Percentiles rank a stretch among this genome's conserved stretches.
Conservation (phyloP, 1,140 invertebrate species). For the Meloidogyne floridensis region DNA sequence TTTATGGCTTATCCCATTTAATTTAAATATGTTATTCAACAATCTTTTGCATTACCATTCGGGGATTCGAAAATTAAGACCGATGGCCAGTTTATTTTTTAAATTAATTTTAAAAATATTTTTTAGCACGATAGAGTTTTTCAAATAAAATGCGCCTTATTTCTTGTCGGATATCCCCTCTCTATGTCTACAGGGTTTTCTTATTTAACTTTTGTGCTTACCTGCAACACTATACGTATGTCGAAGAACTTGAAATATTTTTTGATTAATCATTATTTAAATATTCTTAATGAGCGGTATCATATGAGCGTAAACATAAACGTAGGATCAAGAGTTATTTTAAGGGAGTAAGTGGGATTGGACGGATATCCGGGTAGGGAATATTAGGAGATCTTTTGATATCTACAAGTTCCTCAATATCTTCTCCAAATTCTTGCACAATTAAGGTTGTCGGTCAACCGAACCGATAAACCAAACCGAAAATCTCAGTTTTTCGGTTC, state of each 20-base stretch:
- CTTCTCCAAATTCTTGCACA: too few species aligned
- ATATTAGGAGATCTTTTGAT: too few species aligned
- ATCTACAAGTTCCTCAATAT: too few species aligned
- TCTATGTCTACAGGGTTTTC: constrained; percentile 47
- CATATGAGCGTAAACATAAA: too few species aligned
- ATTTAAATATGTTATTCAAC: constrained; percentile 58
- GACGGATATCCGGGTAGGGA: too few species aligned
- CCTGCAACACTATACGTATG: constrained; percentile 44
- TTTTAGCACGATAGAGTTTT: constrained; percentile 45
- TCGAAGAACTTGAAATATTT: too few species aligned
- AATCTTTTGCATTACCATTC: constrained; percentile 48
- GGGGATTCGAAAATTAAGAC: constrained; percentile 29
- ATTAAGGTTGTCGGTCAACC: too few species aligned
- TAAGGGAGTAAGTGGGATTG: too few species aligned
- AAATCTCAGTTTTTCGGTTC: too few species aligned
- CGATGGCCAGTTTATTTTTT: neutral
- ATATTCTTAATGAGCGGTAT: too few species aligned
- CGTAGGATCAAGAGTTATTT: too few species aligned
- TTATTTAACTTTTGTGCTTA: constrained; percentile 39
- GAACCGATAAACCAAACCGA: too few species aligned
- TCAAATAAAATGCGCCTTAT: constrained; percentile 44
- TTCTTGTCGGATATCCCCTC: constrained; percentile 43
- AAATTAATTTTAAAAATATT: neutral
- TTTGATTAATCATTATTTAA: neutral
- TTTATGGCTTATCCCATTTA: constrained; percentile 53